Conservation (phyloP, 2,797 vertebrate species). For the Microchirus variegatus region DNA sequence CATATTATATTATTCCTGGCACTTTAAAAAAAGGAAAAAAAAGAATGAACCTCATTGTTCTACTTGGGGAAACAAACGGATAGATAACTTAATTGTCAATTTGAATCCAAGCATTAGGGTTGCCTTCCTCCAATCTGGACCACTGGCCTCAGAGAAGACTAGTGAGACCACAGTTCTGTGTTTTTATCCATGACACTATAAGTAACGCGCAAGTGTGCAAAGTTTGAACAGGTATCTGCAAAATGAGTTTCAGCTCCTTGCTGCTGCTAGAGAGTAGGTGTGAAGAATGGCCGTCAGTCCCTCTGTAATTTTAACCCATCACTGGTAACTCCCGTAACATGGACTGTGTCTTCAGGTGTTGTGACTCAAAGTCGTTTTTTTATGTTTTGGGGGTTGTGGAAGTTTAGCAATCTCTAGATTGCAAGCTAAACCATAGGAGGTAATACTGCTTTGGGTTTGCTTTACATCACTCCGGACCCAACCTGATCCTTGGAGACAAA, state of each 20-base stretch:
- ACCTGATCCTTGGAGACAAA: constrained; percentile 71
- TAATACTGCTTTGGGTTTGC: constrained; percentile 19
- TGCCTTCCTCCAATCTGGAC: background rate
- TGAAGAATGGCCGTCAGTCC: constrained; percentile 71
- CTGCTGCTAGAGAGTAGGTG: constrained; percentile 77
- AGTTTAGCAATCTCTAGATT: constrained; percentile 1
- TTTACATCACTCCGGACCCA: constrained; percentile 52
- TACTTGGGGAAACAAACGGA: background rate
- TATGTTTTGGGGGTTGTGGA: constrained; percentile 13
- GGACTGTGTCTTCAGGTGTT: constrained; percentile 36
- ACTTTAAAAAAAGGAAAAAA: background rate
- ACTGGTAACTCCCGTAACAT: constrained; percentile 54
- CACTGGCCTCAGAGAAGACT: constrained; percentile 2
- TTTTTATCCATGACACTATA: constrained; percentile 53
- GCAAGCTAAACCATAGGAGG: constrained; percentile 1
- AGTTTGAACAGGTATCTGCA: constrained; percentile 76
- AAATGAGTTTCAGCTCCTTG: constrained; percentile 79
- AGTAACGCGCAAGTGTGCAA: constrained; percentile 62
- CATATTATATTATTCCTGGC: too few species aligned
- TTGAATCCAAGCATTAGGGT: background rate
- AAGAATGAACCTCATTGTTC: background rate
- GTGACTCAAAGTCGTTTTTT: constrained; percentile 6
- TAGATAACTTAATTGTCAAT: too few species aligned
- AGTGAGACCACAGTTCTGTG: constrained; percentile 29
- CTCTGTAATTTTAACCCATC: constrained; percentile 56